These are phyloP conservation scores for Megalurothrips usitatus DNA, from an alignment of 2,888 invertebrate species.

Conservation along the genomic window DNA sequence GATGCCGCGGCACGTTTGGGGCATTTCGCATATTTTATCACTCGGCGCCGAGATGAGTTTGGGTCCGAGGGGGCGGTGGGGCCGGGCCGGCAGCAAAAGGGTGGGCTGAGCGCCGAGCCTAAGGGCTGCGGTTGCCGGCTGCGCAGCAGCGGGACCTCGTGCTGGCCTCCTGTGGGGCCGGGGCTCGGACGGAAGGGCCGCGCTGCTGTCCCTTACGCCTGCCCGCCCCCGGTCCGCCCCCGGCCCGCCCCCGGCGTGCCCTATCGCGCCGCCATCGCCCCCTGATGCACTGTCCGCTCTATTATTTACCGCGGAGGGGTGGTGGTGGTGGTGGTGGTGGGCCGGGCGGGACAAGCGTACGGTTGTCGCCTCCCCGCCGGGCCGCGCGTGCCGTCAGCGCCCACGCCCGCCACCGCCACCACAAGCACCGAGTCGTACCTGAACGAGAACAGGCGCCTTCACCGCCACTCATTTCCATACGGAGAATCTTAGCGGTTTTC, in stretches of 20 bases:
- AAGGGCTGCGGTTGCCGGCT: not conserved
- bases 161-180: not conserved
- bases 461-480: no score
- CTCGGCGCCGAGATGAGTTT: constrained; percentile 13
- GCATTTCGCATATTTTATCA: constrained; percentile 25
- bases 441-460: no score
- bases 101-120: not conserved
- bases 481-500: no score
- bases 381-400: not conserved
- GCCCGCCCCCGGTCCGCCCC: not conserved
- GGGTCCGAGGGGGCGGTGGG: constrained; percentile 10
- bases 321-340: no score
- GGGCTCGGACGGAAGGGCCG: not conserved
- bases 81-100: not conserved
- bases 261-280: not conserved
- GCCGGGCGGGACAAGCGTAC: no score
- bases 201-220: not conserved
- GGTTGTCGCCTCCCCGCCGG: not conserved
- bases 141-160: not conserved
- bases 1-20: constrained; percentile 9
- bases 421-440: no score
- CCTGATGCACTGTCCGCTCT: not conserved
- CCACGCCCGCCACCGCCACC: no score
- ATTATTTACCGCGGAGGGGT: not conserved
- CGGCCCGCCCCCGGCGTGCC: not conserved